Evolutionary conservation across 1,140 invertebrate genomes (phyloP), one percentile per base, ranked within the genome.

Genomic region (Drosophila quadrilineata): DNA sequence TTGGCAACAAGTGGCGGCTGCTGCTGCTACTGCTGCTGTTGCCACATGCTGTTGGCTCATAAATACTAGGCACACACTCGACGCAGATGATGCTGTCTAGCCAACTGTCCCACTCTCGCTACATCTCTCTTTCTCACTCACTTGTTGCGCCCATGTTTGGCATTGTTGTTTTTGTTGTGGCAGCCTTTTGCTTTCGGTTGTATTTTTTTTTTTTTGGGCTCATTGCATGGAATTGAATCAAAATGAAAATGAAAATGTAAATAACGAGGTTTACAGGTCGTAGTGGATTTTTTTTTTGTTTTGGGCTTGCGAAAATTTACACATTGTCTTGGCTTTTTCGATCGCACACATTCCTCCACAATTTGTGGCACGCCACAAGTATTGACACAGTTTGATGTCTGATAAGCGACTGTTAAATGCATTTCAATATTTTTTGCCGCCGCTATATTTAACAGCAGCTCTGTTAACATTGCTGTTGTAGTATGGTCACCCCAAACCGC

Each of bases 221-320:
- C 62, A 70, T 80, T 84, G n/a, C n/a, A n/a, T n/a, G n/a, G 69
- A 59, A 85, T 69, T 76, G 75, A 77, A 77, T 76, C 73, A 76
- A 82, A 82, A 64, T 58, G 76, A 70, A 84, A 84, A n/a, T n/a
- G n/a, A n/a, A n/a, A n/a, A n/a, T n/a, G n/a, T n/a, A n/a, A n/a
- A n/a, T n/a, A n/a, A 84, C 77, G 70, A 85, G 77, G 77, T 84
- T 84, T 84, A 48, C 77, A 40, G 77, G 77, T 85, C 77, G 79
- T 31, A 38, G 19, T 57, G 33, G 59, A n/a, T n/a, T n/a, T n/a
- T n/a, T n/a, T 57, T 26, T 31, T 12, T 28, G 22, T 79, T 76
- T 67, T 35, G 16, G 31, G 54, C 52, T 82, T 82, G 64, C 73
- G 77, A 82, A 80, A 82, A 60, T 49, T 57, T 48, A 43, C 52